phyloP scores from a whole-genome alignment of 1,140 invertebrate genomes.

The Lasioglossum albipes region DNA sequence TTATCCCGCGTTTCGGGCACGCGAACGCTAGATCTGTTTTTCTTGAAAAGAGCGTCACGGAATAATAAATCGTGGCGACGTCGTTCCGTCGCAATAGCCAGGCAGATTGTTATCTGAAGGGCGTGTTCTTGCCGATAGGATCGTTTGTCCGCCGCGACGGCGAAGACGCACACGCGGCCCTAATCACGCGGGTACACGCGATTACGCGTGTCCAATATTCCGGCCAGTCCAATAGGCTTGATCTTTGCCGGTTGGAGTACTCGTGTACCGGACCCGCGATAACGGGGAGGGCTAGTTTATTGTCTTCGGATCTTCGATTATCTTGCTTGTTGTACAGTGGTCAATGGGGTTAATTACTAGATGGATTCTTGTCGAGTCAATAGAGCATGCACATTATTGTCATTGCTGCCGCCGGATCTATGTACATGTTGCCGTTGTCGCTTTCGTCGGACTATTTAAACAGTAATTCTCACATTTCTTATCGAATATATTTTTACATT shows the following conservation, averaged over 20 bases:
- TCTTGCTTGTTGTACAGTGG: neutral
- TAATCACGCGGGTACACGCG: slow-evolving; percentile 52
- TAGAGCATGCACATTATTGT: neutral
- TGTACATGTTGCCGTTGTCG: no score
- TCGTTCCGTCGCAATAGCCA: slow-evolving; percentile 28
- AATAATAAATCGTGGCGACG: slow-evolving; percentile 24
- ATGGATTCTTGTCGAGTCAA: neutral
- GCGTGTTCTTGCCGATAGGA: slow-evolving; percentile 42
- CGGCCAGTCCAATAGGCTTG: slow-evolving; percentile 17
- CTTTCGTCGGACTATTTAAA: no score
- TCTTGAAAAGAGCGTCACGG: neutral
- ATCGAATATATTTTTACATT: no score
- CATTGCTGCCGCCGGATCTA: neutral
- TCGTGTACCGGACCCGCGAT: neutral
- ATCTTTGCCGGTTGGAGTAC: slow-evolving; percentile 5
- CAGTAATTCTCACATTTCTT: no score
- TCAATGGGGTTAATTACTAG: neutral
- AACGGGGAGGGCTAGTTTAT: neutral
- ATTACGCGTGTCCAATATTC: slow-evolving; percentile 50
- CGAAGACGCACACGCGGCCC: slow-evolving; percentile 39
- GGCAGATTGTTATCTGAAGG: slow-evolving; percentile 44
- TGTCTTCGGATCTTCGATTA: slow-evolving; percentile 2
- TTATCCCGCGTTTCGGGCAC: neutral
- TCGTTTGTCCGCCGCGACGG: slow-evolving; percentile 28
- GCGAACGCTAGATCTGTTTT: slow-evolving; percentile 29